Evolutionary conservation across 2,113 vertebrate genomes (phyloP).

Genomic region (Platichthys flesus): DNA sequence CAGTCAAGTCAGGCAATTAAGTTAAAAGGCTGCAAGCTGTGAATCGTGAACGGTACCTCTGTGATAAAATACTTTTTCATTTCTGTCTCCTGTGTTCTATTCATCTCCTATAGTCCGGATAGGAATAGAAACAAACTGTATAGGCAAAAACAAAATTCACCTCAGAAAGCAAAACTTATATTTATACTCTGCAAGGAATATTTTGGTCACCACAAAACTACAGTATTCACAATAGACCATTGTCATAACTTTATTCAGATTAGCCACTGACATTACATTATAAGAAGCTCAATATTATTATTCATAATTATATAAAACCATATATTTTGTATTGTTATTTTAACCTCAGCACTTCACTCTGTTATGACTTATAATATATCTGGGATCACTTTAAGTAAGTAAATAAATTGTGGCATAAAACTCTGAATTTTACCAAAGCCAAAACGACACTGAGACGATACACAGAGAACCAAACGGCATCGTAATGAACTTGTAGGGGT

Average conservation of each 20-base stretch:
- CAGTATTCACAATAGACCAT: neutral
- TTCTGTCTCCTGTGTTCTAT: conserved; percentile 12
- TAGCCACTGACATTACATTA: neutral
- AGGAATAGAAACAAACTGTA: conserved; percentile 13
- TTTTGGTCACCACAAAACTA: neutral
- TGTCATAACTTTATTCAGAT: neutral
- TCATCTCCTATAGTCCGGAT: conserved; percentile 6
- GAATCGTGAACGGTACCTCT: conserved; percentile 25
- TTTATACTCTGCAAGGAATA: conserved; percentile 3
- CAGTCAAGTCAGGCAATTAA: conserved; percentile 48
- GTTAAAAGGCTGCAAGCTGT: conserved; percentile 54
- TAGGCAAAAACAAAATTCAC: neutral
- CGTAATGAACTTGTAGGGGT: neutral
- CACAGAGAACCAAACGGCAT: neutral
- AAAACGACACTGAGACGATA: neutral
- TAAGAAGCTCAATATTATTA: conserved; percentile 9
- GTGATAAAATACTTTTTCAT: conserved; percentile 67
- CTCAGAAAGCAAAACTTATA: neutral
- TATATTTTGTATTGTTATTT: neutral
- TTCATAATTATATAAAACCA: neutral
- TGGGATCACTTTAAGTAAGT: neutral
- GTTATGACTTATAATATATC: neutral
- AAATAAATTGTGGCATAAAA: neutral
- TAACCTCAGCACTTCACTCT: neutral
- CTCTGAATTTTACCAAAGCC: neutral